phyloP scores from a whole-genome alignment of 2,888 invertebrate genomes.

The Rhagonycha fulva region DNA sequence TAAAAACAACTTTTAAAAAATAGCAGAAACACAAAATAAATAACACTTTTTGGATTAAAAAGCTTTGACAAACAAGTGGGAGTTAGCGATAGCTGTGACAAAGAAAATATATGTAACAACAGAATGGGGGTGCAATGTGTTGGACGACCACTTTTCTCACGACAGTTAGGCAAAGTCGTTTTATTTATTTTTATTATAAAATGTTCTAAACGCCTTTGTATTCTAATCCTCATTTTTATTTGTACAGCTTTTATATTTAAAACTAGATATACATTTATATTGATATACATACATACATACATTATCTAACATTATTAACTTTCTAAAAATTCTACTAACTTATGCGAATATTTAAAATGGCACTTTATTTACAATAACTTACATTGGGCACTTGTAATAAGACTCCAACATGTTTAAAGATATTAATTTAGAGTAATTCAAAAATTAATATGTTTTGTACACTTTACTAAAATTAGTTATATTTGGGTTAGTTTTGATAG shows the following conservation, averaged over 20 bases:
- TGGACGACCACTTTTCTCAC: conserved; percentile 22
- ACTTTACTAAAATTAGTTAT: too few species aligned
- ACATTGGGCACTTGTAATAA: too few species aligned
- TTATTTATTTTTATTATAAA: not conserved
- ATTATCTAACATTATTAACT: not conserved
- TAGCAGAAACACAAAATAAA: conserved; percentile 6
- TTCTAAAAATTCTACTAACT: not conserved
- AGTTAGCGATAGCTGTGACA: conserved; percentile 16
- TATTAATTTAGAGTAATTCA: too few species aligned
- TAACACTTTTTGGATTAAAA: conserved; percentile 20
- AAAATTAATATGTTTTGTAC: too few species aligned
- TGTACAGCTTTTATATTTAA: not conserved
- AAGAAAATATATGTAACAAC: conserved; percentile 23
- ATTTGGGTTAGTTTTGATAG: too few species aligned
- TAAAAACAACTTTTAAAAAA: not conserved
- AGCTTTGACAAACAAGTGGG: conserved; percentile 19
- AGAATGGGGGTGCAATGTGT: conserved; percentile 17
- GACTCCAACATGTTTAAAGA: too few species aligned
- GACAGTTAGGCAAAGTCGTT: conserved; percentile 11
- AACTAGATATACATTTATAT: too few species aligned
- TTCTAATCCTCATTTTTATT: not conserved
- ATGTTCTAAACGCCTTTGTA: not conserved
- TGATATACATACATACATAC: not conserved
- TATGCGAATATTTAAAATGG: too few species aligned
- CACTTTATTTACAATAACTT: too few species aligned